Evolutionary conservation across 2,888 invertebrate species (phyloP), one percentile per base, ranked within the genome.

Genomic region (Mycalesis mineus): DNA sequence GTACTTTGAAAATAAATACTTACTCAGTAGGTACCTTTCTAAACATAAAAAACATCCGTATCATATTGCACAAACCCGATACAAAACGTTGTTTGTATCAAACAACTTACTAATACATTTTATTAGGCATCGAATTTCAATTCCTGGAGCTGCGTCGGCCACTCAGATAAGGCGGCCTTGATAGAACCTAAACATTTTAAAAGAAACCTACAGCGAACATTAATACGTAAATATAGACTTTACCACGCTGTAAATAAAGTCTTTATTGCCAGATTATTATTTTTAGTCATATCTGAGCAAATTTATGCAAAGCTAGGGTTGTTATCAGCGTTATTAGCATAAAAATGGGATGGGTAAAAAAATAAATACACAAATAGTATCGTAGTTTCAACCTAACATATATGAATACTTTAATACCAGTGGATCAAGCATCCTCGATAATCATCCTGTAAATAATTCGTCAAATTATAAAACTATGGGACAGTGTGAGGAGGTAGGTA

Each of bases 141-240:
- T 71, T 72, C 72, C 72, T 67, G 68, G 69, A 66, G 72, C 72
- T 74, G 73, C 73, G 77, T 75, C 84, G 80, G 80, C 77, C 71
- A 69, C 77, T 83, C 74, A 83, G 82, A 84, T 84, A 84, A 82
- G 73, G 63, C 64, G 73, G 71, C 82, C 84, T 82, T 83, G 84
- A 77, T 75, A 69, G 72, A 74, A 68, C 68, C 65, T 68, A 65
- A 65, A 60, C 59, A 64, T 52, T 54, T 57, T 37, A 55, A 61
- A 63, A 68, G 62, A 49, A 54, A 62, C 54, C 41, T 53, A 53
- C 58, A 53, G 29, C 50, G 51, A 57, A 51, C 50, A 49, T 14
- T 53, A 45, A 47, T 22, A 36, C 17, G 45, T 55, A 37, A 53
- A 53, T 58, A 42, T 59, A 49, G 61, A 44, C 62, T 60, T 63